A percentile compares a stretch with the other conserved stretches of the same genome.
Conservation (phyloP, 2,113 vertebrate genomes). For the Pseudopodoces humilis region DNA sequence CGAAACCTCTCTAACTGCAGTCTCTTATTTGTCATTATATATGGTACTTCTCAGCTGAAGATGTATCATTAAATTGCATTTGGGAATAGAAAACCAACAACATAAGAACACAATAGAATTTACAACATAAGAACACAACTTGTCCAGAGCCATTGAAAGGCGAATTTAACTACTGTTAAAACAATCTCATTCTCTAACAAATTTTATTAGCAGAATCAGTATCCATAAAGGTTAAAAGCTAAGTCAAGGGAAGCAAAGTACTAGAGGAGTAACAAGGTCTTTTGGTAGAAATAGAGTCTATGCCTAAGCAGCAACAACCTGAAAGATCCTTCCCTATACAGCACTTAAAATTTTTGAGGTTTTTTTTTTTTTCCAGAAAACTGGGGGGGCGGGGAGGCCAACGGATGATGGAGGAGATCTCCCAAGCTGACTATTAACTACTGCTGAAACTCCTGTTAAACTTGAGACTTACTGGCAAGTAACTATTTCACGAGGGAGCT, state of each 20-base stretch:
- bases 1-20: background rate
- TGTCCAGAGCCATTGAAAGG: background rate
- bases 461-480: background rate
- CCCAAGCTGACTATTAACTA: background rate
- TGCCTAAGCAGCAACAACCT: background rate
- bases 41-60: background rate
- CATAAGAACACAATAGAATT: background rate
- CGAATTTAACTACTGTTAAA: background rate
- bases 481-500: background rate
- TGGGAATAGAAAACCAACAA: background rate
- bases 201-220: background rate
- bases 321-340: background rate
- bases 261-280: background rate
- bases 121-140: background rate
- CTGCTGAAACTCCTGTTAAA: background rate
- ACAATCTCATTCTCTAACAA: background rate
- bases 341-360: background rate
- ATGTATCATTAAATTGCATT: background rate
- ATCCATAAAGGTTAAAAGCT: background rate
- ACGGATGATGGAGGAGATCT: background rate
- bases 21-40: background rate
- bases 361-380: background rate
- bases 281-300: background rate
- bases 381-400: accelerated
- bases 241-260: background rate